phyloP scores from a whole-genome alignment of 2,113 vertebrate genomes.

The Oreochromis spilurus region DNA sequence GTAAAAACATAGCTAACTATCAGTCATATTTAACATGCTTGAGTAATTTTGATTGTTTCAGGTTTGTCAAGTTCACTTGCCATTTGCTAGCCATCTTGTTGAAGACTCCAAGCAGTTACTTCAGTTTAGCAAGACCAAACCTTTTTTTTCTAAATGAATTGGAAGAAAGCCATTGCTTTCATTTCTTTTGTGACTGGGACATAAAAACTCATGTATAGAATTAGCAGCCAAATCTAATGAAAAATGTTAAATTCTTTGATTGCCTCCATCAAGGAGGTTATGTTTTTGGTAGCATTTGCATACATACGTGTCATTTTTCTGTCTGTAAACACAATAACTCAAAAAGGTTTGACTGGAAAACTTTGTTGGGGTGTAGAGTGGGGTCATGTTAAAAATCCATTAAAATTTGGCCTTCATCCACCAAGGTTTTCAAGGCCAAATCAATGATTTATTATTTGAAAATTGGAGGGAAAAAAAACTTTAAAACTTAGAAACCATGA shows the following conservation, averaged over 20 bases:
- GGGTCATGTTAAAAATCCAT: neutral
- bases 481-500: neutral
- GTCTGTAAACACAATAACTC: neutral
- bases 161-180: neutral
- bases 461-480: neutral
- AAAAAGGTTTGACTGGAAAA: neutral
- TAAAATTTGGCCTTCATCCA: neutral
- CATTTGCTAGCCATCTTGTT: neutral
- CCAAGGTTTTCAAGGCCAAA: neutral
- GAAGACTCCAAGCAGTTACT: neutral
- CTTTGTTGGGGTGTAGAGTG: neutral
- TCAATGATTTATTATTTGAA: neutral
- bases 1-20: neutral
- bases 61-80: neutral
- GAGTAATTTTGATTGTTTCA: neutral
- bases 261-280: neutral
- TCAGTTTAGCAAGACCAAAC: neutral
- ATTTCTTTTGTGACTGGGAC: neutral
- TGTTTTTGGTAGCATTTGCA: neutral
- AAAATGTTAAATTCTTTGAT: neutral
- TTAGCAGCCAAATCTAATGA: neutral
- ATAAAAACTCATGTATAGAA: neutral
- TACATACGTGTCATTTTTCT: neutral
- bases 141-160: neutral
- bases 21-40: neutral